Percentiles rank a stretch among this genome's conserved stretches.
These are phyloP conservation scores for Hoplostethus mediterraneus DNA, from an alignment of 2,797 vertebrate species.

Conservation along the genomic window DNA sequence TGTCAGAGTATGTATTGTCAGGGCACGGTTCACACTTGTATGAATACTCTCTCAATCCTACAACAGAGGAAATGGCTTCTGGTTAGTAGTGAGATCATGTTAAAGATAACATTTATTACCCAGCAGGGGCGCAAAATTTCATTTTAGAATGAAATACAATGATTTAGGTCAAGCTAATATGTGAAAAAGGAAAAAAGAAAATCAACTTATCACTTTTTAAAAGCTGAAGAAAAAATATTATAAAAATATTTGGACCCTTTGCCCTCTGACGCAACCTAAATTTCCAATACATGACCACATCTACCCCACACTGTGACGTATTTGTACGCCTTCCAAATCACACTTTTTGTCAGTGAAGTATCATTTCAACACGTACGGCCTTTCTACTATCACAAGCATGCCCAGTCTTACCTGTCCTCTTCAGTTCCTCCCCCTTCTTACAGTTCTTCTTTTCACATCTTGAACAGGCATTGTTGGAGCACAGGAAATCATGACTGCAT, in stretches of 20 bases:
- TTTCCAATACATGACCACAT: neutral
- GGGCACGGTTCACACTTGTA: conserved; percentile 69
- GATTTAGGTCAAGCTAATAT: neutral
- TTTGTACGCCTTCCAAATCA: neutral
- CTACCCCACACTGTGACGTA: neutral
- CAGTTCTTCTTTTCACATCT: conserved; percentile 55
- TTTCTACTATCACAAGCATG: neutral
- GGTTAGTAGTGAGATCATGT: neutral
- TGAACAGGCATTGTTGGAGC: conserved; percentile 58
- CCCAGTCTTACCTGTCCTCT: conserved; percentile 53
- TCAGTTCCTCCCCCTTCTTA: conserved; percentile 33
- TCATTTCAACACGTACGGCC: neutral
- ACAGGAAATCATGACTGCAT: conserved; percentile 69
- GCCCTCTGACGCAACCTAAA: neutral
- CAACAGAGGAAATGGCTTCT: fast-evolving
- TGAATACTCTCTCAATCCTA: conserved; percentile 5
- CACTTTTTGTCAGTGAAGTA: neutral
- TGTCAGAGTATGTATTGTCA: conserved; percentile 53
- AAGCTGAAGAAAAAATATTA: too few relatives aligned
- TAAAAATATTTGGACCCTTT: too few relatives aligned
- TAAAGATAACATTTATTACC: too few relatives aligned
- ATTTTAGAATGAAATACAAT: neutral
- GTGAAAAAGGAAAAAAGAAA: too few relatives aligned
- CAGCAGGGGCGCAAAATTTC: too few relatives aligned
- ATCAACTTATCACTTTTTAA: too few relatives aligned